phyloP scores from a whole-genome alignment of 2,797 vertebrate species.

The Sebastes kiyomatsui region DNA sequence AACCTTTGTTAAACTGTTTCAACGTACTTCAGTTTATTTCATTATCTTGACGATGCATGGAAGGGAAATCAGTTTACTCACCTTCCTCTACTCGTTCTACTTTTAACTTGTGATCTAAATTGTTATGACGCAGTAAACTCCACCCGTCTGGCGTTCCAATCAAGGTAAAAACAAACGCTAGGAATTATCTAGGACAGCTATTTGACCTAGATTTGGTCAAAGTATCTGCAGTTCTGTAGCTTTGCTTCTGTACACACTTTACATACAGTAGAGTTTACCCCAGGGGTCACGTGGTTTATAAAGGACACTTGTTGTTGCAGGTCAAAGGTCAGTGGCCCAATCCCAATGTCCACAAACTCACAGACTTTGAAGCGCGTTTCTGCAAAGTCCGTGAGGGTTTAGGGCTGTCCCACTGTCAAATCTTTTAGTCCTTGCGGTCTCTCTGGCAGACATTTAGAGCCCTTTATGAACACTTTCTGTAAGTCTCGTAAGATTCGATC shows the following conservation, averaged over 20 bases:
- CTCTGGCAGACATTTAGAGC: no score
- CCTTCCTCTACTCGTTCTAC: neutral
- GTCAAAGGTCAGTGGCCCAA: neutral
- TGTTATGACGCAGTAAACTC: conserved; percentile 2
- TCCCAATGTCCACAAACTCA: no score
- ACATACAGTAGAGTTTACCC: neutral
- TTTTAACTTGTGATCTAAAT: conserved; percentile 2
- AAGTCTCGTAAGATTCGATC: no score
- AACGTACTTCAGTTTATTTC: neutral
- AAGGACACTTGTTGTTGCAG: neutral
- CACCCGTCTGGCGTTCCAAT: conserved; percentile 3
- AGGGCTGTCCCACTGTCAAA: no score
- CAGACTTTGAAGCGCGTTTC: no score
- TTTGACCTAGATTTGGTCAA: conserved; percentile 47
- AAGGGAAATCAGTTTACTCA: conserved; percentile 13
- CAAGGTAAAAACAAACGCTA: conserved; percentile 26
- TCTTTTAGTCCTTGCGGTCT: no score
- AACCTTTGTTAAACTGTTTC: conserved; percentile 19
- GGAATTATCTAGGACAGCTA: conserved; percentile 34
- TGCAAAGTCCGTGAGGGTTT: no score
- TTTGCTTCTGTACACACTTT: neutral
- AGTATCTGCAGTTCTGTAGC: conserved; percentile 16
- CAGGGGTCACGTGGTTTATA: neutral
- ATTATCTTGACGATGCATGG: conserved; percentile 16
- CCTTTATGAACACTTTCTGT: no score